Evolutionary conservation across 2,113 vertebrate species (phyloP), one percentile per base, ranked within the genome.

Genomic region (Cepphus grylle): DNA sequence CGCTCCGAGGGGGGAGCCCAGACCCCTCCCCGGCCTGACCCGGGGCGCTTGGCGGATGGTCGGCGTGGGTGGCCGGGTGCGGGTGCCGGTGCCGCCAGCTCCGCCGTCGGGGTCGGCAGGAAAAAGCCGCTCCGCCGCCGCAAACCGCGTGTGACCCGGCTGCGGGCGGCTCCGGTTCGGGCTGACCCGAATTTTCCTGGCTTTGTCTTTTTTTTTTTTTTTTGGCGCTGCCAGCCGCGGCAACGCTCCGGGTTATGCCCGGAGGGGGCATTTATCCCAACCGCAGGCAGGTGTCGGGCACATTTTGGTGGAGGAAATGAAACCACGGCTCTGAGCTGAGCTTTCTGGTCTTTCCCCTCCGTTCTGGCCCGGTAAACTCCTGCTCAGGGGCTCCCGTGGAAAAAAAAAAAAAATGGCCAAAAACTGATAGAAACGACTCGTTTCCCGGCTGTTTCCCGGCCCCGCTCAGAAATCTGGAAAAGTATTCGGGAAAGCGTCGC

Each of bases 171-270:
- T 47, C 66, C n/a, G 34, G 20, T 49, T 42, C 10, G 36, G 42
- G 9, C 6, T 12, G 43, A 0, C 1, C 49, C 7, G 11, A 63
- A 9, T 18, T 19, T 22, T 29, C 3, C 27, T 2, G 9, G 1
- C 0, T 23, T 38, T 18, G 5, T 17, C 5, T 2, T 43, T 8
- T 2, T 22, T 62, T 2, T 22, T 62, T 36, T 5, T 42, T 45
- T 43, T 38, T 9, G 34, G 18, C 6, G 0, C 21, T 81, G 43
- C 12, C 42, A 55, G 25, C n/a, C 9, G 3, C 5, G 42, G 26
- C 17, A 19, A 26, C 5, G 8, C 49, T 81, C 10, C 7, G 40
- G 5, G 36, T 21, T 47, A 49, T 61, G 30, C 42, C 34, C 25
- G 10, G 42, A 76, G 10, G 1, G 45, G 27, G 49, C 18, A 8